phyloP scores from a whole-genome alignment of 2,888 invertebrate genomes.

The Drosophila imparisetae region DNA sequence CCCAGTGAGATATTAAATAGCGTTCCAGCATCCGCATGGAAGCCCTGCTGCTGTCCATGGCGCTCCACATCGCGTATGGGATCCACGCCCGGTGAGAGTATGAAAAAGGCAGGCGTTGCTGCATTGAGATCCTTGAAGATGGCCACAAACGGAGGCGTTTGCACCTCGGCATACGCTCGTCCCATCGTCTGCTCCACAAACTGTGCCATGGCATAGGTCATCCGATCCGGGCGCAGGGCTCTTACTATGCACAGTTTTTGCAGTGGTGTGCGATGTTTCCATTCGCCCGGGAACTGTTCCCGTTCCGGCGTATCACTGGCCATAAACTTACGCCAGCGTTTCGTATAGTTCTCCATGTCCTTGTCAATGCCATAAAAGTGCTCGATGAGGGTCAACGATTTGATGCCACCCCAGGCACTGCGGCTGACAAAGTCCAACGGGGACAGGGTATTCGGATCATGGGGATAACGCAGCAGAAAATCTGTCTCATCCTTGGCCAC shows the following conservation, averaged over 20 bases:
- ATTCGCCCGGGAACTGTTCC: conserved; percentile 97
- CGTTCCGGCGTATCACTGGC: conserved; percentile 96
- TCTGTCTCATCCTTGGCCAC: conserved; percentile 92
- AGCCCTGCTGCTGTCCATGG: conserved; percentile 92
- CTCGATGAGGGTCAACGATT: conserved; percentile 91
- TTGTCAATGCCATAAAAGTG: conserved; percentile 94
- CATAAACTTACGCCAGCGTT: conserved; percentile 96
- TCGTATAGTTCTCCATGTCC: conserved; percentile 95
- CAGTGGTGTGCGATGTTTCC: conserved; percentile 95
- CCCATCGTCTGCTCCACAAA: conserved; percentile 97
- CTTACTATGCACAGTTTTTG: conserved; percentile 97
- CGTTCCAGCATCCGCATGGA: conserved; percentile 90
- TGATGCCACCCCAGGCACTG: conserved; percentile 92
- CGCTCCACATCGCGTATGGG: conserved; percentile 92
- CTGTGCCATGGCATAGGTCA: conserved; percentile 93
- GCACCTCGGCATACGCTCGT: conserved; percentile 91
- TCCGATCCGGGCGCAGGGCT: conserved; percentile 95
- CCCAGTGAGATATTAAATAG: conserved; percentile 97
- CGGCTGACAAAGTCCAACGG: conserved; percentile 94
- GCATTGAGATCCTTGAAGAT: conserved; percentile 94
- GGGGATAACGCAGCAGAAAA: conserved; percentile 94
- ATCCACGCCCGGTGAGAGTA: conserved; percentile 97
- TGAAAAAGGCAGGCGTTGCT: conserved; percentile 96
- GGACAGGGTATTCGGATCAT: conserved; percentile 88
- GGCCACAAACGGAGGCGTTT: conserved; percentile 91